Evolutionary conservation across 37 sponge, comb jelly and placozoan genomes (phyloP).

Genomic region (Eunapius fragilis): DNA sequence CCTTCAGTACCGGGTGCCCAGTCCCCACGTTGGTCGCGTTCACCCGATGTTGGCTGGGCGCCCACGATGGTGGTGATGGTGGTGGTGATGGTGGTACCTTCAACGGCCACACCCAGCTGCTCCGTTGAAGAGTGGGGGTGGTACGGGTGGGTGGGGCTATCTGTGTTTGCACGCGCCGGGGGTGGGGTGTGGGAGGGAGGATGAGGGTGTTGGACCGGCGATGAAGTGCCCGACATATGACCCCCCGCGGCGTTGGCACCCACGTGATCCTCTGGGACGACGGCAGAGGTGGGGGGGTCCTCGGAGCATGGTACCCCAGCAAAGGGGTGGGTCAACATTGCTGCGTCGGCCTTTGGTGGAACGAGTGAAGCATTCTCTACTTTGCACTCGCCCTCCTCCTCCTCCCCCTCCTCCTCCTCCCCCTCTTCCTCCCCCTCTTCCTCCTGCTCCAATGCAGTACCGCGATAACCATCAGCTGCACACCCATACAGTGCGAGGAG

Average conservation of each 20-base stretch:
- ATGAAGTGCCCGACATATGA: background rate
- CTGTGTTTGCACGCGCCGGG: background rate
- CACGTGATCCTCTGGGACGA: background rate
- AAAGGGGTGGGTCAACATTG: too few species aligned
- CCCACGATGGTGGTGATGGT: too few species aligned
- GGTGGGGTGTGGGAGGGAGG: background rate
- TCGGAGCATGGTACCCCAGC: too few species aligned
- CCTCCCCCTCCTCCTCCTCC: background rate
- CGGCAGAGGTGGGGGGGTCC: background rate
- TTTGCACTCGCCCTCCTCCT: slow-evolving; percentile 1
- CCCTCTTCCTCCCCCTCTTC: background rate
- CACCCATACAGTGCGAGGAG: slow-evolving; percentile 71
- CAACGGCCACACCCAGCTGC: too few species aligned
- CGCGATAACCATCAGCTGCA: background rate
- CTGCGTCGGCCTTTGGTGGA: background rate
- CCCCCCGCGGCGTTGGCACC: background rate
- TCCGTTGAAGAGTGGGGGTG: background rate
- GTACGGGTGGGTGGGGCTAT: too few species aligned
- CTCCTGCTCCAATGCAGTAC: background rate
- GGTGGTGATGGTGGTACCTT: too few species aligned
- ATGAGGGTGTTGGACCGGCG: background rate
- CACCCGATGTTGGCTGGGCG: background rate
- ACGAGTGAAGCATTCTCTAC: background rate
- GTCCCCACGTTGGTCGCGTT: background rate
- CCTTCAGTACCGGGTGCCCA: background rate